Evolutionary conservation across 2,888 invertebrate species (phyloP).

Genomic region (Meandrusa payeni): DNA sequence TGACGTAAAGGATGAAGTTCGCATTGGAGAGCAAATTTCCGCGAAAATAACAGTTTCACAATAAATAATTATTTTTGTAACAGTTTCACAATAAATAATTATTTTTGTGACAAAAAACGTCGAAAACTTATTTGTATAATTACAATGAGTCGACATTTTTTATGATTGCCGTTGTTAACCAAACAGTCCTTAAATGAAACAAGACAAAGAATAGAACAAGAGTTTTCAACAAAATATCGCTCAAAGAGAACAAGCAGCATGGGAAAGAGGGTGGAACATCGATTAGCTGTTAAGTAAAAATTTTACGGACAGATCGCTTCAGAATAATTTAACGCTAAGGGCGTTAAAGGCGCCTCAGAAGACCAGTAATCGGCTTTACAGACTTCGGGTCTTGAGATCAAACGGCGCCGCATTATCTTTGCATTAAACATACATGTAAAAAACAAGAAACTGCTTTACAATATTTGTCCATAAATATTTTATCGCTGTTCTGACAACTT

Average conservation of each 20-base stretch:
- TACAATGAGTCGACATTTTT: too few relatives aligned
- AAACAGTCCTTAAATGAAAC: not conserved
- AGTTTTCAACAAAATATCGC: constrained; percentile 29
- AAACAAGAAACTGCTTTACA: constrained; percentile 59
- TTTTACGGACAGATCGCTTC: constrained; percentile 54
- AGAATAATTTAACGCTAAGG: constrained; percentile 52
- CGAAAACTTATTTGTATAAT: too few relatives aligned
- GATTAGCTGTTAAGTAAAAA: constrained; percentile 62
- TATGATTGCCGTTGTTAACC: too few relatives aligned
- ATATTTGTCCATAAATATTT: constrained; percentile 71
- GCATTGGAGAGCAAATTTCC: too few relatives aligned
- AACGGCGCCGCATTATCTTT: constrained; percentile 55
- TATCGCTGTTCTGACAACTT: constrained; percentile 40
- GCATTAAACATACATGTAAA: constrained; percentile 70
- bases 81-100: too few relatives aligned
- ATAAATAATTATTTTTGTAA: too few relatives aligned
- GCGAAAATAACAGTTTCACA: too few relatives aligned
- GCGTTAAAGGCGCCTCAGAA: constrained; percentile 33
- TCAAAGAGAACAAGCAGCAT: constrained; percentile 34
- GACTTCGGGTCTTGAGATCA: constrained; percentile 60
- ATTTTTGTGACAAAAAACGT: too few relatives aligned
- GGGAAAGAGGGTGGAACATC: constrained; percentile 47
- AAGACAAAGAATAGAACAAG: not conserved
- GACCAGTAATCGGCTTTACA: constrained; percentile 54
- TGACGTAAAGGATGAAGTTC: too few relatives aligned